phyloP scores from a whole-genome alignment of 2,797 vertebrate species.

The Sebastes jordani region DNA sequence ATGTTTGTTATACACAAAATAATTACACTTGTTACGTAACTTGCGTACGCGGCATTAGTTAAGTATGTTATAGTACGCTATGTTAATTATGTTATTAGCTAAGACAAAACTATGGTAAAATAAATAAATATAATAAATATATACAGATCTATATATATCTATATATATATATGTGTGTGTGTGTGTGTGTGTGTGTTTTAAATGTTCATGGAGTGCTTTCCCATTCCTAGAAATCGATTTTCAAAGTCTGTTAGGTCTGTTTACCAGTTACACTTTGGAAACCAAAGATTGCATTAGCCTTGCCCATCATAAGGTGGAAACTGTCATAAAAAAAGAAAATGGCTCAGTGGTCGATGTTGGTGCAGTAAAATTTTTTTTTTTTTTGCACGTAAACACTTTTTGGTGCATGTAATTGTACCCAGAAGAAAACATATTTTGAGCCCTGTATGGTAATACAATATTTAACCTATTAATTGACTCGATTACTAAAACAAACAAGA shows the following conservation, averaged over 20 bases:
- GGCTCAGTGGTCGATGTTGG: not conserved
- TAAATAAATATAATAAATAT: no score
- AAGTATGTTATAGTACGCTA: no score
- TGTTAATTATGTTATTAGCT: no score
- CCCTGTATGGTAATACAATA: not conserved
- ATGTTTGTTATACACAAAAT: no score
- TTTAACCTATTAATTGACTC: not conserved
- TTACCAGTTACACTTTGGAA: not conserved
- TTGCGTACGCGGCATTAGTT: no score
- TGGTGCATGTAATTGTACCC: not conserved
- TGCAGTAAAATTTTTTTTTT: not conserved
- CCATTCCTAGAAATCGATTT: not conserved
- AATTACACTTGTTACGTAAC: no score
- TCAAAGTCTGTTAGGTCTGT: not conserved
- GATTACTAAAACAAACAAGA: not conserved
- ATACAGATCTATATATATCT: no score
- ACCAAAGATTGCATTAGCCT: not conserved
- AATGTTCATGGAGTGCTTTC: not conserved
- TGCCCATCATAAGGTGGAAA: not conserved
- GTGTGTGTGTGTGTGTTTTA: not conserved
- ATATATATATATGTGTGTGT: no score
- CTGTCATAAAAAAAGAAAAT: not conserved
- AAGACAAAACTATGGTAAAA: no score
- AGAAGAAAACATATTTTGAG: not conserved
- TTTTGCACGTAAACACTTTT: not conserved